Evolutionary conservation across 2,113 vertebrate genomes (phyloP), one percentile per base, ranked within the genome.

Genomic region (Tragelaphus strepsiceros): DNA sequence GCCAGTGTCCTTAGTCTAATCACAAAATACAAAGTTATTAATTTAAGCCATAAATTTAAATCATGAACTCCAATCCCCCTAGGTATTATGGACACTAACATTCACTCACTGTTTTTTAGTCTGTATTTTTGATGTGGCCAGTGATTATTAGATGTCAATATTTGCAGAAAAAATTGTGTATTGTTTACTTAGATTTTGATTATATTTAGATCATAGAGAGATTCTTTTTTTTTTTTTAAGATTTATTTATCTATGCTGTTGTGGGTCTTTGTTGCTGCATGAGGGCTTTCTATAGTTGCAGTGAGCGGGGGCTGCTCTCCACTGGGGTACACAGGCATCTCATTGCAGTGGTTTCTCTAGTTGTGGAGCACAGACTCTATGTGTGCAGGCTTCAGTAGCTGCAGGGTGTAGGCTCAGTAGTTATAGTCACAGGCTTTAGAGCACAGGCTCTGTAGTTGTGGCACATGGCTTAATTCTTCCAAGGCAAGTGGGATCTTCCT

Each of bases 161-260:
- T 95, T 94, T 92, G 43, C 6, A 92, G 51, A 46, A 84, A 90
- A 14, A 26, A 59, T 0, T n/a, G 3, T 53, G 2, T 71, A 62
- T 88, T 90, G 71, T 81, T 98, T 64, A 84, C 14, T 95, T 92
- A 90, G 59, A 58, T 82, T 94, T 80, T 24, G 46, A 81, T 85
- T 67, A 49, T 28, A 74, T 90, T 89, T 35, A 85, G 51, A 51
- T 51, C 7, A 78, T 21, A 74, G 30, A 94, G 11, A 10, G 3
- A 1, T 91, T 53, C 32, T 90, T 17, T 71, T 74, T n/a, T 64
- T 24, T 43, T 74, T 71, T 24, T 24, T 74, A 43, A 43, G 71
- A 43, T 77, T 39, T 13, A 43, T 77, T 26, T 77, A 43, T 77
- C 39, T 43, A 15, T 26, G 39, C 71, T 43, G 39, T 14, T 7